Evolutionary conservation across 2,113 vertebrate genomes (phyloP).

Genomic region (Larimichthys polyactis): DNA sequence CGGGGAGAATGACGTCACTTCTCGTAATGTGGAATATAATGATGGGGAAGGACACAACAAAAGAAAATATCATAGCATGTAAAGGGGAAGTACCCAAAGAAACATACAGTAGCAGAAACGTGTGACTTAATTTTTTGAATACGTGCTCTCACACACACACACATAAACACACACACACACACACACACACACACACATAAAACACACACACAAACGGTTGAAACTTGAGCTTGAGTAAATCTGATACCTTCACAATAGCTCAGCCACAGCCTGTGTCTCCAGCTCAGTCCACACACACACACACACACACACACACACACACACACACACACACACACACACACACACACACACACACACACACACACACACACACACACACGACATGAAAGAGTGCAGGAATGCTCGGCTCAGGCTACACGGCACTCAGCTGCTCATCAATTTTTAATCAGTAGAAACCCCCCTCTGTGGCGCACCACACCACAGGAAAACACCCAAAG

Average conservation of each 20-base stretch:
- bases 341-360: constrained; percentile 25
- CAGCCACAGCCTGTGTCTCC: constrained; percentile 43
- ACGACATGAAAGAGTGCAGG: constrained; percentile 64
- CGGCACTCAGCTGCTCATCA: constrained; percentile 74
- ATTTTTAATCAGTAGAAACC: constrained; percentile 78
- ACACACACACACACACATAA: neutral
- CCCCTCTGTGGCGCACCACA: constrained; percentile 56
- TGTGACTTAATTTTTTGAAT: constrained; percentile 32
- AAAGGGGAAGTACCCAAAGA: neutral
- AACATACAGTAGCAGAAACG: constrained; percentile 3
- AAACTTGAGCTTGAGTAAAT: constrained; percentile 71
- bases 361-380: constrained; percentile 30
- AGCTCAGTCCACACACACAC: constrained; percentile 37
- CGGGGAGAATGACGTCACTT: neutral
- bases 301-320: constrained; percentile 27
- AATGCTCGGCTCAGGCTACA: constrained; percentile 73
- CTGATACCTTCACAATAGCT: constrained; percentile 68
- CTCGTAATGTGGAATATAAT: neutral
- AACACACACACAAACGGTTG: constrained; percentile 15
- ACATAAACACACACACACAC: neutral
- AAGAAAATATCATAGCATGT: neutral
- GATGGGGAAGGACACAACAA: neutral
- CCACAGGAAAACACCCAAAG: constrained; percentile 70
- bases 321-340: constrained; percentile 32
- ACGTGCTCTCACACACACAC: neutral